Evolutionary conservation across 2,113 vertebrate genomes (phyloP).

Genomic region (Cheirogaleus medius): DNA sequence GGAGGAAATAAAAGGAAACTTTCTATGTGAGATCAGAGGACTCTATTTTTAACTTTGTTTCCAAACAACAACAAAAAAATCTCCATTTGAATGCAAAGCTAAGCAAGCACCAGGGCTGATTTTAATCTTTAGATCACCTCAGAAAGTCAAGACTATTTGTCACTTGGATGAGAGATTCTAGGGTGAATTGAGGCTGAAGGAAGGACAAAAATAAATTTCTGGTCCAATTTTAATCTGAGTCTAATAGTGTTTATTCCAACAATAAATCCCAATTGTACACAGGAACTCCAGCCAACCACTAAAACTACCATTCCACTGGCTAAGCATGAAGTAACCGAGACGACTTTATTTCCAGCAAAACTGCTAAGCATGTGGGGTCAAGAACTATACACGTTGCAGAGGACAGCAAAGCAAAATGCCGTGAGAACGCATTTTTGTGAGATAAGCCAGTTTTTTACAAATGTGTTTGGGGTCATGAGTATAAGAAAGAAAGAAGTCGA

Average conservation of each 20-base stretch:
- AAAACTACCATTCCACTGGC: background rate
- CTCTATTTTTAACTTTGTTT: constrained; percentile 68
- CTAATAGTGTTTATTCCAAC: constrained; percentile 57
- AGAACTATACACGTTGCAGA: background rate
- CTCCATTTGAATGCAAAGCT: constrained; percentile 33
- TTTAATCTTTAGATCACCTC: constrained; percentile 44
- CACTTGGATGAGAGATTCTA: constrained; percentile 41
- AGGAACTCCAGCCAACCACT: background rate
- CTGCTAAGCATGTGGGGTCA: background rate
- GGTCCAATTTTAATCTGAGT: constrained; percentile 43
- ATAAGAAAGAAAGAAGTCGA: background rate
- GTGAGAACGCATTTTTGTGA: background rate
- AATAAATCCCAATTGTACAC: background rate
- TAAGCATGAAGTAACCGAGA: background rate
- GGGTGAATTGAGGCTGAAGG: constrained; percentile 15
- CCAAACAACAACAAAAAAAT: background rate
- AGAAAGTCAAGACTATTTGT: constrained; percentile 58
- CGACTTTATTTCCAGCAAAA: background rate
- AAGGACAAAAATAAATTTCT: constrained; percentile 51
- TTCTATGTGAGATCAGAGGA: constrained; percentile 48
- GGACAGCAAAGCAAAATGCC: background rate
- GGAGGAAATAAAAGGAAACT: constrained; percentile 47
- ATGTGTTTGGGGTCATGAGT: background rate
- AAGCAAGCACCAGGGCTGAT: background rate
- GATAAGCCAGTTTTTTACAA: background rate